phyloP scores from a whole-genome alignment of 2,888 invertebrate species.

The Fragum whitleyi region DNA sequence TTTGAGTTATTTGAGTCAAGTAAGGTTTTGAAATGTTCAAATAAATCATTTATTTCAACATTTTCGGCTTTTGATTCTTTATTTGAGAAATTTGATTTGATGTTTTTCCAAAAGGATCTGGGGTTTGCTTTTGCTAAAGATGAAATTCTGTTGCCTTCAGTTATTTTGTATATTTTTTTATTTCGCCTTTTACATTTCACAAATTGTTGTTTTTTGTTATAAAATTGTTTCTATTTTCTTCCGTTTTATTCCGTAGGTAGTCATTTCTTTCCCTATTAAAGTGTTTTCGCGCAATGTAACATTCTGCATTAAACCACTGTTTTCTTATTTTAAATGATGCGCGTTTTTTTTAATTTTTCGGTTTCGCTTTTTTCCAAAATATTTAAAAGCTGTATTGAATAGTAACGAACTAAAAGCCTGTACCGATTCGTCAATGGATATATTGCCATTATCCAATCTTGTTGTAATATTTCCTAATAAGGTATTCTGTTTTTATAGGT shows the following conservation, averaged over 20 bases:
- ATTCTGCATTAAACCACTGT: not conserved
- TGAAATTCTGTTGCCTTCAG: not conserved
- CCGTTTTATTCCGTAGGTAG: not conserved
- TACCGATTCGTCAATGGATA: too few relatives aligned
- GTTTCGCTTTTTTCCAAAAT: too few relatives aligned
- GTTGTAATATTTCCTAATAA: not conserved
- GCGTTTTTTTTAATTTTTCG: too few relatives aligned
- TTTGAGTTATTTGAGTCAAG: not conserved
- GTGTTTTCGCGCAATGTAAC: not conserved
- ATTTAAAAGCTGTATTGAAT: too few relatives aligned
- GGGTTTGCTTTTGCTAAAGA: slow-evolving; percentile 7
- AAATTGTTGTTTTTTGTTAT: too few relatives aligned
- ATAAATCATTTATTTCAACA: not conserved
- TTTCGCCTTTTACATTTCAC: not conserved
- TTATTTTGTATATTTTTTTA: slow-evolving; percentile 1
- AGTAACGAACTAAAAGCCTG: too few relatives aligned
- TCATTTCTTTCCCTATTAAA: not conserved
- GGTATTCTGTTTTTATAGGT: too few relatives aligned
- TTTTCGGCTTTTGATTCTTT: not conserved
- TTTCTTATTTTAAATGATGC: too few relatives aligned
- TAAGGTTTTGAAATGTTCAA: slow-evolving; percentile 7
- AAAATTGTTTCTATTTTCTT: not conserved
- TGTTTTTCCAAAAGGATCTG: slow-evolving; percentile 15
- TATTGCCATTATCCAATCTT: too few relatives aligned
- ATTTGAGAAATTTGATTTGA: not conserved